Evolutionary conservation across 2,113 vertebrate genomes (phyloP), one percentile per base, ranked within the genome.

Genomic region (Onychostruthus taczanowskii): DNA sequence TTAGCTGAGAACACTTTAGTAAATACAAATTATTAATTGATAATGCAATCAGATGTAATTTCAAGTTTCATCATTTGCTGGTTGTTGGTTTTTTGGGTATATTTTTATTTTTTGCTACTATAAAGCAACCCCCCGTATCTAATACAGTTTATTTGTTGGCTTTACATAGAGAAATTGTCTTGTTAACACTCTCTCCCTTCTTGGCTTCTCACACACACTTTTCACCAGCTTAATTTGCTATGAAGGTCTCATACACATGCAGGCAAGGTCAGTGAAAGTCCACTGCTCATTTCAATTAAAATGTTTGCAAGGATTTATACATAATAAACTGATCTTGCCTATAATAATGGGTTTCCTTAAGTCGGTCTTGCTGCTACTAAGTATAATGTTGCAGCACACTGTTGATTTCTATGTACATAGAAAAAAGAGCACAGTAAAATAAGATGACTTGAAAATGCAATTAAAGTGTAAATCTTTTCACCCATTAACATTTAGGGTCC

Each of bases 231-330:
- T 91, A 84, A 92, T 96, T 67, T 90, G 74, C 90, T 95, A 62
- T 55, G 90, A 95, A 95, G 90, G 50, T 89, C 95, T 95, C 87
- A 53, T 68, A 82, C 35, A 81, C 37, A 23, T 33, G 74, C 82
- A 89, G 84, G 88, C 93, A 91, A 94, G 93, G 97, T 98, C 97
- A 96, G 84, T 83, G 67, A 97, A 96, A 98, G 97, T 97, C 96
- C 96, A 96, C 93, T 96, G 95, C 89, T 96, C 96, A 88, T 97
- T 98, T 96, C 96, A 97, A 96, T 98, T 97, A 98, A 97, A 97
- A 91, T 92, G 81, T 98, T 97, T 98, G 95, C 46, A 59, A 96
- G 90, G 96, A 97, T 97, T 97, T 97, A 90, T 91, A 97, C 91
- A 93, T 96, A 97, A 97, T 95, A 97, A 97, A 97, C 73, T 77